phyloP scores from a whole-genome alignment of 2,113 vertebrate genomes.

The Cercocebus atys region DNA sequence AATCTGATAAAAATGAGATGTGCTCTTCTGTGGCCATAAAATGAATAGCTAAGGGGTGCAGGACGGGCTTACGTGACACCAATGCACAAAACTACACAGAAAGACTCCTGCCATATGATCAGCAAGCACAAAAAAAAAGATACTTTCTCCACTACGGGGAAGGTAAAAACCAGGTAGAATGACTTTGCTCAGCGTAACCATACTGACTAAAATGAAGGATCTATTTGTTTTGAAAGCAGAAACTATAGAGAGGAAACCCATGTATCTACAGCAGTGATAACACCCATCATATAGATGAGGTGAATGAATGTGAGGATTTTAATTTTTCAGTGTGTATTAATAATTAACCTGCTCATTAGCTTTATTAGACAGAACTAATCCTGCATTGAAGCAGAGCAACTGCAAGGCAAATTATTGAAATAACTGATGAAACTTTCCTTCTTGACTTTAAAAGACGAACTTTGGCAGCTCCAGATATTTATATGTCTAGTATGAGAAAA shows the following conservation, averaged over 20 bases:
- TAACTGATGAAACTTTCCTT: constrained; percentile 45
- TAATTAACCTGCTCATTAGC: constrained; percentile 59
- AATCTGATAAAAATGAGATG: constrained; percentile 23
- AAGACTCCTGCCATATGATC: constrained; percentile 33
- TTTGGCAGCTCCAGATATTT: background rate
- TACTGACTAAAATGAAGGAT: background rate
- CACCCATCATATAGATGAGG: background rate
- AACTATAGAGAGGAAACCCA: background rate
- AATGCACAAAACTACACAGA: background rate
- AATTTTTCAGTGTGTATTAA: constrained; percentile 55
- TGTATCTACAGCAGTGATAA: background rate
- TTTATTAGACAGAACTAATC: constrained; percentile 47
- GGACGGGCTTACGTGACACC: background rate
- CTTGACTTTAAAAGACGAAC: constrained; percentile 55
- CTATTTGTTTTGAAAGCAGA: constrained; percentile 11
- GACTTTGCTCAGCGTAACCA: background rate
- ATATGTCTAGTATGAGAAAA: background rate
- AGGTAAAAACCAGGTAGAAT: background rate
- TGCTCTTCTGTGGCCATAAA: background rate
- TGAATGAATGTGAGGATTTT: background rate
- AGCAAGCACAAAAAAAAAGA: constrained; percentile 22
- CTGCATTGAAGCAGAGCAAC: constrained; percentile 32
- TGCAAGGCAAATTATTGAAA: constrained; percentile 20
- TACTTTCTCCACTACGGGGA: background rate
- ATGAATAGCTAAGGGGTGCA: background rate